A percentile compares a stretch with the other conserved stretches of the same genome.
phyloP scores from a whole-genome alignment of 1,140 invertebrate genomes.

The Drosophila kikkawai region DNA sequence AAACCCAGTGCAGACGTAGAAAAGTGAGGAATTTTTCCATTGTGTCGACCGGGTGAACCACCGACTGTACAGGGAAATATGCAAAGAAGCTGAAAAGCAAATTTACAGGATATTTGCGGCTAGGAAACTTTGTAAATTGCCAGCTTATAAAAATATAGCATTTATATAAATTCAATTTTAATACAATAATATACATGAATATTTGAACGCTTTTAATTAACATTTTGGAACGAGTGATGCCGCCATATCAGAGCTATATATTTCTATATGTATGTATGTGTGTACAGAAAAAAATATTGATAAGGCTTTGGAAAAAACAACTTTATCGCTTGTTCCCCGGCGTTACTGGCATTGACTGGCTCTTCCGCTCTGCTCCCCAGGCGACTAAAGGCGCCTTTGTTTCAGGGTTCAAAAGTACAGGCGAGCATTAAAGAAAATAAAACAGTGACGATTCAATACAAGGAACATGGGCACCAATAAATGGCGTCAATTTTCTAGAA shows the following conservation, averaged over 20 bases:
- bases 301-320: conserved; percentile 19
- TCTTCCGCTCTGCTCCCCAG: conserved; percentile 36
- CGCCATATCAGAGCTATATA: neutral
- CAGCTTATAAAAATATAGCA: neutral
- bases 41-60: conserved; percentile 10
- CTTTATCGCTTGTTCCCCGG: conserved; percentile 22
- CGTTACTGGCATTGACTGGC: conserved; percentile 15
- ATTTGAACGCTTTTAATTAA: conserved; percentile 3
- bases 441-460: conserved; percentile 14
- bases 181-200: neutral
- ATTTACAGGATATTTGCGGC: conserved; percentile 7
- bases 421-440: conserved; percentile 6
- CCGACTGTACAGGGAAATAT: conserved; percentile 4
- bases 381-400: conserved; percentile 34
- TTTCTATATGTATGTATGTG: neutral
- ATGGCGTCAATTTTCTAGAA: conserved; percentile 23
- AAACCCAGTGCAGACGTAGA: conserved; percentile 27
- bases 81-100: neutral
- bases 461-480: neutral
- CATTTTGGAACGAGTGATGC: neutral
- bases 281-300: conserved; percentile 4
- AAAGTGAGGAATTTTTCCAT: conserved; percentile 45
- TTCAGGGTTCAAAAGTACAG: conserved; percentile 67
- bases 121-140: neutral
- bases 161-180: neutral